A percentile compares a stretch with the other conserved stretches of the same genome.
Evolutionary conservation across 2,113 vertebrate species (phyloP).

Genomic region (Myotis lucifugus): DNA sequence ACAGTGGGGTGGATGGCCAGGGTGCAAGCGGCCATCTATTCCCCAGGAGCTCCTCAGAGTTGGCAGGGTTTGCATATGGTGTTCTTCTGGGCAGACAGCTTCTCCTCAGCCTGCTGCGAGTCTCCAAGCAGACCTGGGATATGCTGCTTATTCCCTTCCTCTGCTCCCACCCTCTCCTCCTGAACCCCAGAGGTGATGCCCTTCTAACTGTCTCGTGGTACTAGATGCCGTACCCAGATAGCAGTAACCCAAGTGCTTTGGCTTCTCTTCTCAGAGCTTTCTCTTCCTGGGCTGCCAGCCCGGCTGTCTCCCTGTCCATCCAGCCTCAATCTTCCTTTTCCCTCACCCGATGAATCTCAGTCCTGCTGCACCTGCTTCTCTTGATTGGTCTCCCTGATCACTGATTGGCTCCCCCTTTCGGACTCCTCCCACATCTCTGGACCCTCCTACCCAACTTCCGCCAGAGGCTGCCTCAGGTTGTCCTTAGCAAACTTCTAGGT

Average conservation of each 20-base stretch:
- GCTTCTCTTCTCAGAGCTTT: neutral
- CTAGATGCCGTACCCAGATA: neutral
- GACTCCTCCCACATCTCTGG: neutral
- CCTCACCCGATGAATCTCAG: neutral
- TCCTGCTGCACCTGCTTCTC: neutral
- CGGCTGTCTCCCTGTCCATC: too few species aligned
- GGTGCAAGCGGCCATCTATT: neutral
- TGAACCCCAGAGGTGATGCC: neutral
- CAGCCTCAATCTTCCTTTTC: neutral
- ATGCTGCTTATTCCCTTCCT: neutral
- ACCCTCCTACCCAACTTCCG: fast-evolving
- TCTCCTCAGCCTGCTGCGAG: neutral
- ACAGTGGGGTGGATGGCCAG: neutral
- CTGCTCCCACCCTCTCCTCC: neutral
- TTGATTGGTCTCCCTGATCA: neutral
- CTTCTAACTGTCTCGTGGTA: neutral
- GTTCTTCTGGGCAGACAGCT: neutral
- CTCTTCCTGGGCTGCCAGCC: neutral
- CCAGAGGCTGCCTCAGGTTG: neutral
- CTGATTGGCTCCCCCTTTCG: neutral
- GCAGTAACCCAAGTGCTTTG: neutral
- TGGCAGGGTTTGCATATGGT: neutral
- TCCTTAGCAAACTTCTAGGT: neutral
- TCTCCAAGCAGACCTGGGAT: neutral
- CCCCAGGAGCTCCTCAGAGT: neutral